phyloP scores from a whole-genome alignment of 2,888 invertebrate genomes.

The Mesoligia furuncula region DNA sequence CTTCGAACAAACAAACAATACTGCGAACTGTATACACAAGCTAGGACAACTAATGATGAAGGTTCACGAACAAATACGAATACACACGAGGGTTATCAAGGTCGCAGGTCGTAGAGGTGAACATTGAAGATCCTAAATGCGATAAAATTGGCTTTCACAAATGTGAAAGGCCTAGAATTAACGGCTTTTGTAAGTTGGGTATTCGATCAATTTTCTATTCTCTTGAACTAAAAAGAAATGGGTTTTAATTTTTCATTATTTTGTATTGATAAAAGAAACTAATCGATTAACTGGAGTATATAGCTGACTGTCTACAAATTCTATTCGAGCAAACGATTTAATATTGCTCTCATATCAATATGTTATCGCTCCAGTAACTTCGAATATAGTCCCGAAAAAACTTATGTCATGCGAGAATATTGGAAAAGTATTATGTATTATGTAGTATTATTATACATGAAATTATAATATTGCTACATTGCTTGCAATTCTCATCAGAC shows the following conservation, averaged over 20 bases:
- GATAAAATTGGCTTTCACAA: constrained; percentile 54
- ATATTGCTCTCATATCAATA: constrained; percentile 32
- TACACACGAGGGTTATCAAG: constrained; percentile 38
- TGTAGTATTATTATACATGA: too few relatives aligned
- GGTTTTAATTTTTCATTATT: neutral
- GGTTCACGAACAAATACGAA: constrained; percentile 39
- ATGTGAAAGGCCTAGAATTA: constrained; percentile 42
- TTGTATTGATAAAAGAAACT: constrained; percentile 3
- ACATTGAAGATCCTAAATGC: constrained; percentile 52
- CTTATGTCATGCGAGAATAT: constrained; percentile 18
- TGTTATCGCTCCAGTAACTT: constrained; percentile 19
- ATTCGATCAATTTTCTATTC: constrained; percentile 26
- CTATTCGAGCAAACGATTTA: constrained; percentile 28
- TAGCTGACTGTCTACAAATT: constrained; percentile 19
- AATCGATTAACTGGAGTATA: neutral
- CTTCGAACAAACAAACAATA: constrained; percentile 36
- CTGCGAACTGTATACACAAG: constrained; percentile 38
- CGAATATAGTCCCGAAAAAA: constrained; percentile 32
- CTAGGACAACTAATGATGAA: constrained; percentile 49
- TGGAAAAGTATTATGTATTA: constrained; percentile 13
- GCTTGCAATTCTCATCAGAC: constrained; percentile 23
- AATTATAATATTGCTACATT: constrained; percentile 5
- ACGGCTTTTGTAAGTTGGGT: constrained; percentile 30
- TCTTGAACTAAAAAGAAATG: constrained; percentile 1
- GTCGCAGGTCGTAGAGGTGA: constrained; percentile 51